These are phyloP conservation scores for Halictus quadricinctus DNA, from an alignment of 2,888 invertebrate species.

Conservation along the genomic window DNA sequence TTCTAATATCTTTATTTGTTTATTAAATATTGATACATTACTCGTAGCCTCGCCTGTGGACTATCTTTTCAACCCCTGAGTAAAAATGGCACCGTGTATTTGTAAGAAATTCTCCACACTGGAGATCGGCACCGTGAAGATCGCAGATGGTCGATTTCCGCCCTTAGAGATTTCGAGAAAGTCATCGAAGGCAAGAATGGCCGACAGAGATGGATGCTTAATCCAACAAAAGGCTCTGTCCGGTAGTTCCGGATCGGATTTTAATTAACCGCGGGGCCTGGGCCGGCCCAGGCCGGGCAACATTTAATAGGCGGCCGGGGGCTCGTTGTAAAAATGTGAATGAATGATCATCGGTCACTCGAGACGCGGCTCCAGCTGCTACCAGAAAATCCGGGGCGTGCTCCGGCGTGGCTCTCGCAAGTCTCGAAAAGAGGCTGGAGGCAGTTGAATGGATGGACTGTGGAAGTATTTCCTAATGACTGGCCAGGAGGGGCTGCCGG, in stretches of 20 bases:
- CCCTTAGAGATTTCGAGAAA: neutral
- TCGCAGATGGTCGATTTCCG: neutral
- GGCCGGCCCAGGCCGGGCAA: neutral
- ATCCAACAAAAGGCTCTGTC: neutral
- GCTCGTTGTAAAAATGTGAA: conserved; percentile 1
- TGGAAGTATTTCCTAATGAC: conserved; percentile 80
- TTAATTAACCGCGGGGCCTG: neutral
- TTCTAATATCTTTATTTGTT: too few species aligned
- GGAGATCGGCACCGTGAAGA: too few species aligned
- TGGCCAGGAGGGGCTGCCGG: conserved; percentile 64
- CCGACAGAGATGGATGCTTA: neutral
- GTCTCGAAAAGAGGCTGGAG: conserved; percentile 55
- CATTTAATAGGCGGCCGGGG: neutral
- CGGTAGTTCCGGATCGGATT: neutral
- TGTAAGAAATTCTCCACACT: neutral
- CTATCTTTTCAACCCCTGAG: neutral
- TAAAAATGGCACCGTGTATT: neutral
- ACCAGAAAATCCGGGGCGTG: neutral
- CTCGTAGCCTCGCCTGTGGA: neutral
- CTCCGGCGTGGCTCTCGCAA: neutral
- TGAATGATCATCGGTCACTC: conserved; percentile 10
- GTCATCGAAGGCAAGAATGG: neutral
- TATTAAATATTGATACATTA: too few species aligned
- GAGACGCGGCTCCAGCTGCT: conserved; percentile 17
- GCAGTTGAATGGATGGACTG: conserved; percentile 76